These are phyloP conservation scores for Heteromurus nitidus DNA, from an alignment of 2,888 invertebrate genomes.

Conservation along the genomic window DNA sequence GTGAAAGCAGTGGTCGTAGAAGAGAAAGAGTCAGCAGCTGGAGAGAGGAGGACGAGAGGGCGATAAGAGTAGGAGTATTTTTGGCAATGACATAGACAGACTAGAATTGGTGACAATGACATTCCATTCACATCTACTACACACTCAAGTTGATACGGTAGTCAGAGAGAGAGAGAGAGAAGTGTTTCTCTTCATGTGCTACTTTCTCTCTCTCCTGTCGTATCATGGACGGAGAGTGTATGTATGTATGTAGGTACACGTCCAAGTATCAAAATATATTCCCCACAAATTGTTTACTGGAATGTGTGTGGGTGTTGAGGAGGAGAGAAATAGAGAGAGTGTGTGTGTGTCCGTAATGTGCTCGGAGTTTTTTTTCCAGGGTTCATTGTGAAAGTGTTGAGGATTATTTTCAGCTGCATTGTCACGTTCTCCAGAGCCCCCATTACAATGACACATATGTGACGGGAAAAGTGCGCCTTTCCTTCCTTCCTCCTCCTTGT, in stretches of 20 bases:
- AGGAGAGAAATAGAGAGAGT: too few relatives aligned
- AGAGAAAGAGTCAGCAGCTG: too few relatives aligned
- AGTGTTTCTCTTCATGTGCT: not conserved
- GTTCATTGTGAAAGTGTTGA: slow-evolving; percentile 61
- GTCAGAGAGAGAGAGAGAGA: not conserved
- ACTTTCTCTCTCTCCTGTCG: not conserved
- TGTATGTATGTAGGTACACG: not conserved
- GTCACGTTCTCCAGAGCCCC: slow-evolving; percentile 53
- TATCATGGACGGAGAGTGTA: not conserved
- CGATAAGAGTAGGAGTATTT: slow-evolving; percentile 25
- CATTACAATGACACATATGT: slow-evolving; percentile 63
- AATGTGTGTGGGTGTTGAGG: too few relatives aligned
- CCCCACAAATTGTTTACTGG: too few relatives aligned
- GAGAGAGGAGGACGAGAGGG: too few relatives aligned
- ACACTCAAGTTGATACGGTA: not conserved
- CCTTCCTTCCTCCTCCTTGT: not conserved
- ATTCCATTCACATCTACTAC: slow-evolving; percentile 26
- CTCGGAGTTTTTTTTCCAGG: slow-evolving; percentile 7
- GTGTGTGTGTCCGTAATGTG: too few relatives aligned
- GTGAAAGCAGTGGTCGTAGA: too few relatives aligned
- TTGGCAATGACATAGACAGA: slow-evolving; percentile 37
- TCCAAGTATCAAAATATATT: not conserved
- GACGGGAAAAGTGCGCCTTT: slow-evolving; percentile 49
- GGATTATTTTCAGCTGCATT: slow-evolving; percentile 60
- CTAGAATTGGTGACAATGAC: slow-evolving; percentile 20